phyloP scores from a whole-genome alignment of 2,113 vertebrate genomes.

The pig (Sus scrofa) region T2T-Sscrofa CM000820.6:139908501-139909000 shows the following conservation, averaged over 20 bases:
- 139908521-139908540: not conserved
- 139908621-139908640: not conserved
- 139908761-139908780: not conserved
- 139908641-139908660: not conserved
- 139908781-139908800: not conserved
- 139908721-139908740: not conserved
- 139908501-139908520: not conserved
- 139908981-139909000: too few relatives aligned
- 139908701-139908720: not conserved
- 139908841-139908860: not conserved
- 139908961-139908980: not conserved
- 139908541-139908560: not conserved
- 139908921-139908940: not conserved
- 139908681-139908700: not conserved
- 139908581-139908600: not conserved
- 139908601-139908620: not conserved
- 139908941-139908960: not conserved
- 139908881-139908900: not conserved
- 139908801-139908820: not conserved
- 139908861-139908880: not conserved
- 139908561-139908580: not conserved
- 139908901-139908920: not conserved
- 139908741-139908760: not conserved
- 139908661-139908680: not conserved
- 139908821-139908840: not conserved